Percentiles rank a stretch among this genome's conserved stretches.
These are phyloP conservation scores for Nannoperca australis DNA, from an alignment of 2,797 vertebrate genomes.

Conservation along the genomic window DNA sequence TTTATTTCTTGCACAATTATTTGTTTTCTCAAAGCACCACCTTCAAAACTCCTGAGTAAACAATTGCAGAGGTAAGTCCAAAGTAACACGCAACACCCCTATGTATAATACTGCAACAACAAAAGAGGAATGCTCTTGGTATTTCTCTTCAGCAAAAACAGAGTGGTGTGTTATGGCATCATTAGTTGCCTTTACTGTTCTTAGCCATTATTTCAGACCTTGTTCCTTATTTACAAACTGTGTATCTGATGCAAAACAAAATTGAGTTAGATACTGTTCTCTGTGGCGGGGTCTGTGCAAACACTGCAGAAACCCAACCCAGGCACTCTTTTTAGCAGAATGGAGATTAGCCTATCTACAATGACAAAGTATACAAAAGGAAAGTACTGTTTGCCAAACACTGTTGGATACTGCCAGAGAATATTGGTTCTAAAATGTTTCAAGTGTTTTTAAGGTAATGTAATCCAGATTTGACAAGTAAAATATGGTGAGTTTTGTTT, in stretches of 20 bases:
- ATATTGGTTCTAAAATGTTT: no score
- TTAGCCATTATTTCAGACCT: not conserved
- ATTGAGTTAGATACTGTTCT: not conserved
- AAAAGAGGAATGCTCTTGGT: not conserved
- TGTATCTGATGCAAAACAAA: not conserved
- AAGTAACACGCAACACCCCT: not conserved
- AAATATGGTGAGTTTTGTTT: no score
- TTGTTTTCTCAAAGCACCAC: not conserved
- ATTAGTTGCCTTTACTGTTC: not conserved
- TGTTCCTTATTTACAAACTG: not conserved
- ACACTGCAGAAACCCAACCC: not conserved
- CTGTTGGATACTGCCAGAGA: no score
- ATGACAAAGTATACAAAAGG: not conserved
- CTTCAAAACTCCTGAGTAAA: not conserved
- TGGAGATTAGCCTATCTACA: not conserved
- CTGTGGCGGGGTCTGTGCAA: not conserved
- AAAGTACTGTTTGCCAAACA: not conserved
- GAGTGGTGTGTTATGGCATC: fast-evolving
- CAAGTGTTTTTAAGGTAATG: no score
- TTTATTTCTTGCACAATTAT: not conserved
- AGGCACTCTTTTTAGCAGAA: slow-evolving; percentile 22
- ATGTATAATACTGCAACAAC: not conserved
- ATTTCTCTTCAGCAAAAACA: not conserved
- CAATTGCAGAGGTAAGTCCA: not conserved
- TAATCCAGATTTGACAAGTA: no score